Evolutionary conservation across 2,888 invertebrate species (phyloP), one percentile per base, ranked within the genome.

Genomic region (Sarcophaga variegata): DNA sequence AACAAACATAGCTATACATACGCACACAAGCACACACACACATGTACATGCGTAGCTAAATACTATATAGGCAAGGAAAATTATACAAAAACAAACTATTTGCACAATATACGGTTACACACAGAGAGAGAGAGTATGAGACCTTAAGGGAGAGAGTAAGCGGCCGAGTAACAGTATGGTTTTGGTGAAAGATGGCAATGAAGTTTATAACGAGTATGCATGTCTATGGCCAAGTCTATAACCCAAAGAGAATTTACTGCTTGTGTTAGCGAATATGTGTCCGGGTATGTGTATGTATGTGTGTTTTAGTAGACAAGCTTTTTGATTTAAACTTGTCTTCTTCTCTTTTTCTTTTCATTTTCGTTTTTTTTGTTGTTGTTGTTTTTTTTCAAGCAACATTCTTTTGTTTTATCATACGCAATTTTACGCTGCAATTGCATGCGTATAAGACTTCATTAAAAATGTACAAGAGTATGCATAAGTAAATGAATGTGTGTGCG

Each of bases 381-480:
- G 25, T 71, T 72, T 66, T 62, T 70, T 14, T 17, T 0, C 54
- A 14, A 17, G 54, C 17, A 54, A 20, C 45, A 75, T 62, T 87
- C 84, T 59, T 84, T 87, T 87, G 87, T 87, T 79, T 79, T 49
- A 81, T 70, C 81, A 87, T 87, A 87, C 87, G 87, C 87, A 87
- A 87, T 87, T 87, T 87, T 84, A 87, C 81, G 84, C 84, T 87
- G 84, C 87, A 87, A 76, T 84, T 84, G 79, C 81, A 87, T 87
- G 87, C 87, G 87, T 87, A 79, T 75, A 74, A 59, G 66, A 8
- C 67, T 67, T 20, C 45, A 20, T 54, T 37, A 37, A 14, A 64
- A 49, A 49, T 12, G 17, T 17, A 54, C 14, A 17, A 54, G 17
- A 54, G 17, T 54, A 54, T 4, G 54, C 4, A 12, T 17, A 12